Base-by-base conservation (phyloP, 2,888 invertebrate species). In the Drosophila nr. fundita region DNA sequence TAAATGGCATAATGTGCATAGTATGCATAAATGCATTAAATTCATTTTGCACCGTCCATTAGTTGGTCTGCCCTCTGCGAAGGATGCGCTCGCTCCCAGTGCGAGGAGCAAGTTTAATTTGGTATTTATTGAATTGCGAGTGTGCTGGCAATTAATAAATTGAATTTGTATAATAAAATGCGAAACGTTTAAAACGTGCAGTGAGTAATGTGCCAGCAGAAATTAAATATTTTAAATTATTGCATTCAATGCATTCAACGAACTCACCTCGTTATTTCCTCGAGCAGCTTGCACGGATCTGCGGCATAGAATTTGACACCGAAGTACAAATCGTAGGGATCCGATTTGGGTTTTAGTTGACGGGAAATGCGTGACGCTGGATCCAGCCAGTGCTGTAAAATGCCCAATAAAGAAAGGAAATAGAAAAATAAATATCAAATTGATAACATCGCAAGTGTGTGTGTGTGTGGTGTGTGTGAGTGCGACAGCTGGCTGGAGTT, bases 251-350 rank as follows among this genome's bases (percentile, higher is more conserved):
- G 10, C 24, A 34, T 64, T 15, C 13, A 15, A 29, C 2, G 11
- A 45, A 80, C 90, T 82, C 94, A 98, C 98, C 98, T 96, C 69
- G 99, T 99, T 90, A 98, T 98, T 94, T 99, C 99, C 94, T 99
- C 99, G 72, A 97, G 94, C 71, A 99, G 95, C 93, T 98, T 98
- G 94, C 98, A 98, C 1, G 99, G 99, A 94, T 99, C 99, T 1
- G 98, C 98, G 4, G 98, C 98, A 94, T 99, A 99, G 94, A 98
- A 99, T 94, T 99, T 99, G 76, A 99, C 98, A 68, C 98, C 98
- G 92, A 99, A 98, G 94, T 99, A 99, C 88, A 99, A 95, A 68
- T 97, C 98, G 93, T 97, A 97, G 38, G 96, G 95, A 89, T 95
- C 95, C 74, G 90, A 88, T 57, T 94, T 94, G 30, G 95, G 95